These are phyloP conservation scores for Idaea dimidiata DNA, from an alignment of 2,888 invertebrate genomes.

Conservation along the genomic window DNA sequence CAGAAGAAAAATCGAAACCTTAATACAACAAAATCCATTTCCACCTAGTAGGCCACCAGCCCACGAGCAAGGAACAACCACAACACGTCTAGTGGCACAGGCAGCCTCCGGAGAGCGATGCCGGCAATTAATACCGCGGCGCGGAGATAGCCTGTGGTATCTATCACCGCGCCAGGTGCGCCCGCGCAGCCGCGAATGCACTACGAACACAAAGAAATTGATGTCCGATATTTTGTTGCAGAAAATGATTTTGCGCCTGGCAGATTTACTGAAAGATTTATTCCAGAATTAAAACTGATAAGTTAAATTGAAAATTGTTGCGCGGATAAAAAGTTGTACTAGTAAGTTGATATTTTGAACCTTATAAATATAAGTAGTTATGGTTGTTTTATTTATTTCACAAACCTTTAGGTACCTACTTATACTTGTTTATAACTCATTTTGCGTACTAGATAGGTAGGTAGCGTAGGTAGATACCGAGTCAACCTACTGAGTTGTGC, in stretches of 20 bases:
- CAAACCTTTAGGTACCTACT: too few relatives aligned
- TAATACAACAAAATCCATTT: neutral
- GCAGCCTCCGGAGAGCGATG: conserved; percentile 12
- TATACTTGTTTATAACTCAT: too few relatives aligned
- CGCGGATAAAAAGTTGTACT: neutral
- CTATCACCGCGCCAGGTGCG: conserved; percentile 22
- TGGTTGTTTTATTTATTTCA: too few relatives aligned
- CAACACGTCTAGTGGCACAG: conserved; percentile 10
- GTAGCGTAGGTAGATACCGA: too few relatives aligned
- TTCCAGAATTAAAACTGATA: conserved; percentile 10
- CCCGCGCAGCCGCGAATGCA: neutral
- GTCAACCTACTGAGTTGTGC: too few relatives aligned
- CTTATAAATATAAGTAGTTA: too few relatives aligned
- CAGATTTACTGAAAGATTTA: neutral
- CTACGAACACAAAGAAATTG: neutral
- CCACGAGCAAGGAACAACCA: conserved; percentile 13
- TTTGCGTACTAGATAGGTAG: too few relatives aligned
- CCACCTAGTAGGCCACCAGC: conserved; percentile 3
- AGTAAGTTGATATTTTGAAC: neutral
- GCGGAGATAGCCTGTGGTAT: conserved; percentile 18
- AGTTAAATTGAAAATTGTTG: neutral
- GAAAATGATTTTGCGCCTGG: neutral
- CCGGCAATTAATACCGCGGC: conserved; percentile 18
- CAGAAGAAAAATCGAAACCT: too few relatives aligned
- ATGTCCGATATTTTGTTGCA: conserved; percentile 1